Evolutionary conservation across 1,140 invertebrate genomes (phyloP).

Genomic region (Globodera rostochiensis): DNA sequence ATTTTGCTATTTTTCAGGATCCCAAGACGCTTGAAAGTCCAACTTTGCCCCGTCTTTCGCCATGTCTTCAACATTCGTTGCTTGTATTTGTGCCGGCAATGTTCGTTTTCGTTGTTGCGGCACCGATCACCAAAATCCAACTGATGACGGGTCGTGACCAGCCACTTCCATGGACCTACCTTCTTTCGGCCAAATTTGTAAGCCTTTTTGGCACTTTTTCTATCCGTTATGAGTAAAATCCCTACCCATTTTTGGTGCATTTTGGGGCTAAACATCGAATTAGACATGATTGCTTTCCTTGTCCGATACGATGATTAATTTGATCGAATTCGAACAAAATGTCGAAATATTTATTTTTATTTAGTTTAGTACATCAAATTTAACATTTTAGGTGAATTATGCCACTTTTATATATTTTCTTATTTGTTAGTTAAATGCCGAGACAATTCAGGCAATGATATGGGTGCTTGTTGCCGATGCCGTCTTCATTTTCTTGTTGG

Average conservation of each 20-base stretch:
- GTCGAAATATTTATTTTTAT: no score
- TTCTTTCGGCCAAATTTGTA: constrained; percentile 49
- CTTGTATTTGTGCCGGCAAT: constrained; percentile 54
- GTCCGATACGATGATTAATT: no score
- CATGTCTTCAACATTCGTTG: constrained; percentile 57
- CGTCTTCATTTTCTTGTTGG: constrained; percentile 42
- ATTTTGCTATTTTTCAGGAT: constrained; percentile 4
- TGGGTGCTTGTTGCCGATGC: constrained; percentile 44
- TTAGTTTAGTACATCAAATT: no score
- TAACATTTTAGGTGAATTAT: no score
- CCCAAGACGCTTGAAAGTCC: constrained; percentile 14
- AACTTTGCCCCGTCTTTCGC: constrained; percentile 45
- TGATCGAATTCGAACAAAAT: no score
- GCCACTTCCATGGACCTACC: constrained; percentile 55
- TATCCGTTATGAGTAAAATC: not conserved
- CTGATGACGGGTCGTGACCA: constrained; percentile 30
- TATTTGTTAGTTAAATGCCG: no score
- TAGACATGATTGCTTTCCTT: no score
- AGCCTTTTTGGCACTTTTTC: constrained; percentile 22
- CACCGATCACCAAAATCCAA: constrained; percentile 53
- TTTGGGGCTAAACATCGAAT: no score
- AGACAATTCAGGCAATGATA: constrained; percentile 41
- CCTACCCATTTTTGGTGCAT: no score
- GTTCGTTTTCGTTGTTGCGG: constrained; percentile 49
- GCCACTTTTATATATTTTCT: no score